Base-by-base conservation (phyloP, 2,113 vertebrate genomes). In the Haemorhous mexicanus region DNA sequence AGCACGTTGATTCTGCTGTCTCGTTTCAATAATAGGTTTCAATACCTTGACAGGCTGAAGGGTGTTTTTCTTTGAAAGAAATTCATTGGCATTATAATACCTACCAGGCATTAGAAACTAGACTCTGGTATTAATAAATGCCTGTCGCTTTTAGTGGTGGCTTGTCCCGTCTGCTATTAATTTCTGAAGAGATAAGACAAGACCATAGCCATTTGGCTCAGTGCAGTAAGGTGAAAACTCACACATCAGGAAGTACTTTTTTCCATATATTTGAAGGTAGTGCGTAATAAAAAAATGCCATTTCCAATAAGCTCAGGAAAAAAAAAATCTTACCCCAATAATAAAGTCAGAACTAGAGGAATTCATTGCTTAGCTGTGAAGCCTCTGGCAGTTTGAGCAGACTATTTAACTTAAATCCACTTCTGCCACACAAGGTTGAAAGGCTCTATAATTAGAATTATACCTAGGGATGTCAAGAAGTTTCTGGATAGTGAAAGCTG, bases 401-500 rank as follows among this genome's bases (percentile, higher is more conserved):
- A 92, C 91, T 94, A 87, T 93, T 97, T 90, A 96, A 95, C 92
- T 97, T 97, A 21, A 97, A 97, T 96, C 93, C 84, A 96, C 91
- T 96, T 89, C 67, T 95, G 56, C 91, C 0, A 2, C 85, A 83
- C 43, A 89, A 9, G 14, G 89, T 87, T 94, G 93, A 94, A 96
- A 93, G 68, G 82, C 27, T 94, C 89, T 96, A 61, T 95, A 95
- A 96, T 96, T 96, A 95, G 92, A 94, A 89, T 93, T 72, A 86
- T 66, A 95, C 66, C 83, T 59, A 44, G 32, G 59, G 55, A 89
- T 92, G 85, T 90, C 87, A 91, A 87, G 77, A 95, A 92, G 66
- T 78, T 47, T 47, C 77, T 58, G 66, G 62, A 41, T 46, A 59
- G 37, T 56, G 72, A 66, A 83, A 96, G 55, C 35, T 94, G 83